Evolutionary conservation across 2,113 vertebrate genomes (phyloP).

Genomic region (Lichenostomus cassidix): DNA sequence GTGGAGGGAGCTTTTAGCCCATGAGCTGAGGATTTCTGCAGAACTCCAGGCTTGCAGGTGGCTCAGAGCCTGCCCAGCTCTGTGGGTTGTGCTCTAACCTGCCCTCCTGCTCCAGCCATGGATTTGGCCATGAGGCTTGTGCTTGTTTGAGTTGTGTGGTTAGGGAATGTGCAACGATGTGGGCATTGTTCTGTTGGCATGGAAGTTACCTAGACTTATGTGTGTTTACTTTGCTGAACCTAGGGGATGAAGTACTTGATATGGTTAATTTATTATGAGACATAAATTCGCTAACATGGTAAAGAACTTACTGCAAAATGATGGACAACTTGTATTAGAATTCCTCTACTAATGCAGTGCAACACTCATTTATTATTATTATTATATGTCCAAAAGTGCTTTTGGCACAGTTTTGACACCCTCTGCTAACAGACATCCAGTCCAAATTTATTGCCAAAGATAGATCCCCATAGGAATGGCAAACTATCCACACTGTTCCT

Average conservation of each 20-base stretch:
- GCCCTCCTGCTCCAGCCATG: neutral
- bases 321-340: slow-evolving; percentile 58
- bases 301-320: slow-evolving; percentile 55
- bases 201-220: neutral
- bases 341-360: slow-evolving; percentile 33
- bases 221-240: slow-evolving; percentile 45
- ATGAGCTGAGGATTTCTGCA: neutral
- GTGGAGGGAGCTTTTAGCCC: neutral
- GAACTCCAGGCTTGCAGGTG: neutral
- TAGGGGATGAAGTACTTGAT: slow-evolving; percentile 20
- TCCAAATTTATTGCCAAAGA: slow-evolving; percentile 61
- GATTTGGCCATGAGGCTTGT: neutral
- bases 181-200: slow-evolving; percentile 24
- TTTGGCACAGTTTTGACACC: slow-evolving; percentile 60
- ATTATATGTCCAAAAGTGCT: slow-evolving; percentile 56
- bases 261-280: slow-evolving; percentile 51
- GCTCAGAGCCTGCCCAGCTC: neutral
- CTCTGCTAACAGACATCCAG: slow-evolving; percentile 46
- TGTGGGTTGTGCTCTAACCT: fast-evolving
- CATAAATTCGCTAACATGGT: slow-evolving; percentile 31
- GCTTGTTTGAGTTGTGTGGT: neutral
- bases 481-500: slow-evolving; percentile 18
- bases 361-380: slow-evolving; percentile 63
- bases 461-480: slow-evolving; percentile 37
- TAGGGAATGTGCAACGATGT: neutral